These are phyloP conservation scores for Caranx ignobilis DNA, from an alignment of 2,113 vertebrate genomes.

Conservation along the genomic window DNA sequence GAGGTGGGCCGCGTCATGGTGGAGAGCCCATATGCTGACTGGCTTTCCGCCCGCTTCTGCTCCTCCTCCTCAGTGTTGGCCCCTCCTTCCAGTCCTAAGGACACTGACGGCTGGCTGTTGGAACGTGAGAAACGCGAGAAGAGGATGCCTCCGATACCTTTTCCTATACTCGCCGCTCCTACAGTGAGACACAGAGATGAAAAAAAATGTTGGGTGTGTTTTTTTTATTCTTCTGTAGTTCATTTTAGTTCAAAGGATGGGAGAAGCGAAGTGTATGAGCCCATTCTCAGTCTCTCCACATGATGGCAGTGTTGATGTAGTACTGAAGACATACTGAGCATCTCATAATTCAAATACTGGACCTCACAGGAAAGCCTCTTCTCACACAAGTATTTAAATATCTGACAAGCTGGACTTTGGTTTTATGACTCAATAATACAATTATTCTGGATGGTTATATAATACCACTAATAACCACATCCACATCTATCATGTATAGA, in stretches of 20 bases:
- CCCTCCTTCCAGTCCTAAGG: slow-evolving; percentile 78
- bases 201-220: neutral
- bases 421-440: neutral
- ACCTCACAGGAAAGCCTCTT: neutral
- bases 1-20: slow-evolving; percentile 86
- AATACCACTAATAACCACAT: neutral
- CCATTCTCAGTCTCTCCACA: slow-evolving; percentile 50
- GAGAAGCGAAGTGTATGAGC: neutral
- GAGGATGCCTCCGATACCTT: slow-evolving; percentile 96
- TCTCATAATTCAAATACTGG: neutral
- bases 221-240: neutral
- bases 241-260: neutral
- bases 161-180: slow-evolving; percentile 97
- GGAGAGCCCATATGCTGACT: slow-evolving; percentile 79
- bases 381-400: neutral
- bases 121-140: slow-evolving; percentile 95
- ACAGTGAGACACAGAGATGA: neutral
- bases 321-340: neutral
- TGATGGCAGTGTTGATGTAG: slow-evolving; percentile 58
- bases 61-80: slow-evolving; percentile 89
- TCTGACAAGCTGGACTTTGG: neutral
- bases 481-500: neutral
- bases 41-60: slow-evolving; percentile 83
- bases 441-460: neutral
- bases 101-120: slow-evolving; percentile 83